Evolutionary conservation across 2,797 vertebrate genomes (phyloP), one percentile per base, ranked within the genome.

Genomic region (Lemur catta): DNA sequence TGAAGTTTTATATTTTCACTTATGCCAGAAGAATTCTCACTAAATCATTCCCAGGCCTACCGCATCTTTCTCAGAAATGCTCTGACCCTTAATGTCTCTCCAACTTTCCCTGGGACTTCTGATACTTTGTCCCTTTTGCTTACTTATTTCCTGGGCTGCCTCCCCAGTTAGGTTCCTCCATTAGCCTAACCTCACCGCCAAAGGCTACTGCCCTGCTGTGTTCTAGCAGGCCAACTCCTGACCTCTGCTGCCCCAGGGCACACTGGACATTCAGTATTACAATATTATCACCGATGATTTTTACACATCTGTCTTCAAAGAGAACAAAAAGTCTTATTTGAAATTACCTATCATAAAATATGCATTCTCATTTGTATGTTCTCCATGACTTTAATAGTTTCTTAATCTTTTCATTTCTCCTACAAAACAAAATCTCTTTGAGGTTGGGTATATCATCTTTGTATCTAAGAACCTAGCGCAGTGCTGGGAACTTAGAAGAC

Each of bases 211-310:
- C 20, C 9, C 26, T 74, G 28, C 14, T 72, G 8, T 89, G 14
- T 46, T 46, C 33, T 28, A 13, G 9, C 11, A 95, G 24, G n/a
- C 17, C 52, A 69, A 0, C 33, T 75, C 7, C 5, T 59, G 35
- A 12, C 13, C n/a, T 67, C 2, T 11, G 7, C 0, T 4, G 17
- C 18, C 3, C 33, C 2, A 61, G 3, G 43, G 26, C 13, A 20
- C 41, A 63, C 0, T 38, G 46, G 55, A 50, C 50, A 46, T 41
- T 75, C 30, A 89, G 4, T 28, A 17, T 84, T 78, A 17, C 15
- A 61, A 8, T 63, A n/a, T 30, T 6, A 57, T 22, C 26, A 13
- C n/a, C 15, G 50, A 3, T 13, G 33, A 24, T 75, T 8, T 38
- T 15, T 79, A 33, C 11, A 15, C 1, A 75, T 55, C 38, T 86